Evolutionary conservation across 2,797 vertebrate genomes (phyloP), one percentile per base, ranked within the genome.

Genomic region (Hyperoplus lanceolatus): DNA sequence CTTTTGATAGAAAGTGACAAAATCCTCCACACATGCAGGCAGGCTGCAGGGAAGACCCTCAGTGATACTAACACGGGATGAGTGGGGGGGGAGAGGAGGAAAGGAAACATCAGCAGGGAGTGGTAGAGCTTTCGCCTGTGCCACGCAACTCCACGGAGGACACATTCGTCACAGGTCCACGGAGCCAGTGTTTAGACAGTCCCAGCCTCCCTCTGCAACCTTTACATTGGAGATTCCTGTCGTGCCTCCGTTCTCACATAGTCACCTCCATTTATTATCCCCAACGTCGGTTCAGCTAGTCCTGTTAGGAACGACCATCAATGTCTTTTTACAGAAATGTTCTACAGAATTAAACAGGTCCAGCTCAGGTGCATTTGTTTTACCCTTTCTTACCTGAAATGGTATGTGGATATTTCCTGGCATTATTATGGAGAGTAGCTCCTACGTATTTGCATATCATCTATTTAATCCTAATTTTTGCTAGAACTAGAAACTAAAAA

Each of bases 1-100:
- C 90, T 29, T 89, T 88, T 86, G 89, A 94, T 92, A 77, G 81
- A 90, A 88, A 92, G 90, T 91, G 92, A 93, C 91, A 91, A 90
- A 93, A 91, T 86, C 80, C 68, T 85, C 83, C 67, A 87, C 89
- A 67, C 85, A 88, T 83, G 79, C 78, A 78, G 74, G 82, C 73
- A 81, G 58, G 82, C 90, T 87, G 73, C 85, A 78, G 87, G 89
- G 86, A 80, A 92, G 79, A 89, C 87, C 29, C 87, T 88, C 77
- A 13, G 84, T 91, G 83, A 93, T 84, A 86, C 71, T 82, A 90
- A 87, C 80, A 74, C 5, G 39, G 85, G 70, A 76, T 43, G 83
- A 91, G 79, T 1, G 11, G 42, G 45, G 16, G 48, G 65, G 8
- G 51, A 36, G 65, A 64, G 56, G 51, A 64, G 71, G 71, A 72